These are phyloP conservation scores for Phylloscopus trochiloides DNA, from an alignment of 2,113 vertebrate genomes.

Conservation along the genomic window DNA sequence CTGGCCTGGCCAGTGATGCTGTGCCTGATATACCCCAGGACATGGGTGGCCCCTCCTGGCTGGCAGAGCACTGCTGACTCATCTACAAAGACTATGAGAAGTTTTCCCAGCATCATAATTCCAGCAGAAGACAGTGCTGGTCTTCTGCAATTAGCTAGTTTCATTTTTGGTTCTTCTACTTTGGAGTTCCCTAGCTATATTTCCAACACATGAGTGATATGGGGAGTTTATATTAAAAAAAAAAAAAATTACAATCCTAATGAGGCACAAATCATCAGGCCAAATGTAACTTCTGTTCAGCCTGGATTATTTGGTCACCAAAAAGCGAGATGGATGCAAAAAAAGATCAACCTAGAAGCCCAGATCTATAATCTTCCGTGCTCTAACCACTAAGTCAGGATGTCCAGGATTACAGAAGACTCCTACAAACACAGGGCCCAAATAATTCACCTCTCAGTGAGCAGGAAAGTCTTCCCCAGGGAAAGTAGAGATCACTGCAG, in stretches of 20 bases:
- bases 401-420: neutral
- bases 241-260: accelerated
- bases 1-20: accelerated
- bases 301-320: neutral
- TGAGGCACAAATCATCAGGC: neutral
- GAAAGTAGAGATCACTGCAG: neutral
- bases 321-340: neutral
- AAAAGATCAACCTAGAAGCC: neutral
- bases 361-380: neutral
- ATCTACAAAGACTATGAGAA: neutral
- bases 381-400: neutral
- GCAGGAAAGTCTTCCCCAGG: neutral
- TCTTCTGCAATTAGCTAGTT: neutral
- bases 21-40: neutral
- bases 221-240: neutral
- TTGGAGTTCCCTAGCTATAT: neutral
- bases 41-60: neutral
- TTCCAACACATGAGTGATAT: neutral
- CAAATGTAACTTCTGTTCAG: neutral
- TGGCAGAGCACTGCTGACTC: neutral
- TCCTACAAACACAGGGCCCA: neutral
- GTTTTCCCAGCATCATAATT: neutral
- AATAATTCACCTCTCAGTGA: neutral
- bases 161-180: neutral
- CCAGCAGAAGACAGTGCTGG: neutral